A percentile compares a stretch with the other conserved stretches of the same genome.
Conservation (phyloP, 1,140 invertebrate species). For the Eubasilissa regina region DNA sequence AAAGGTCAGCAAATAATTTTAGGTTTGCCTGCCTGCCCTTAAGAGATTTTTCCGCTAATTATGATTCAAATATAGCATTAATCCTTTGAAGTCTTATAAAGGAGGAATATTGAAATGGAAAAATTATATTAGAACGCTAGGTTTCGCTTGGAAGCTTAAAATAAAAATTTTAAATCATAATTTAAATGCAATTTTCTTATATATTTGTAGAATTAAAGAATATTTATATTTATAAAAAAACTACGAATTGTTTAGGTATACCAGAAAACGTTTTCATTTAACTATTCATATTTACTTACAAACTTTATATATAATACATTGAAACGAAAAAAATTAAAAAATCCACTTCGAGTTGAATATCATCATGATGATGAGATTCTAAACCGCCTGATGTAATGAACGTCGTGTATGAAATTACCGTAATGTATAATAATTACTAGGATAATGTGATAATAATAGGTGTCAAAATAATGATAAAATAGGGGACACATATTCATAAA, state of each 20-base stretch:
- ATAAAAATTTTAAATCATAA: too few species aligned
- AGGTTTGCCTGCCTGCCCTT: too few species aligned
- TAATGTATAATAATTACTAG: conserved; percentile 5
- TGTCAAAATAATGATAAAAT: conserved; percentile 5
- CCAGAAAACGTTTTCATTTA: too few species aligned
- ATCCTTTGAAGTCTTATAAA: not conserved
- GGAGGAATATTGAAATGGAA: not conserved
- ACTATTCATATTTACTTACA: too few species aligned
- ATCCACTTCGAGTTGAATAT: too few species aligned
- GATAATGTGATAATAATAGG: not conserved
- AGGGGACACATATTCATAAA: conserved; percentile 10
- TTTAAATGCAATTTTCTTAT: too few species aligned
- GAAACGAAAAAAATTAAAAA: too few species aligned
- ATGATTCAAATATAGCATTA: not conserved
- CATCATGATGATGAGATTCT: too few species aligned
- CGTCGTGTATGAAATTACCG: not conserved
- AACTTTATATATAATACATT: too few species aligned
- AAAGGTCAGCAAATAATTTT: conserved; percentile 49
- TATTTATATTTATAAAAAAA: too few species aligned
- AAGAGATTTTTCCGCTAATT: conserved; percentile 4
- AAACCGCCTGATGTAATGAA: not conserved
- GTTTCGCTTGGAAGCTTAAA: not conserved
- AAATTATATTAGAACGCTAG: not conserved
- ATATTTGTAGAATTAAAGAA: too few species aligned
- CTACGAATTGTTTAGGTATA: too few species aligned